Conservation (phyloP, 2,113 vertebrate genomes). For the Hypomesus transpacificus region DNA sequence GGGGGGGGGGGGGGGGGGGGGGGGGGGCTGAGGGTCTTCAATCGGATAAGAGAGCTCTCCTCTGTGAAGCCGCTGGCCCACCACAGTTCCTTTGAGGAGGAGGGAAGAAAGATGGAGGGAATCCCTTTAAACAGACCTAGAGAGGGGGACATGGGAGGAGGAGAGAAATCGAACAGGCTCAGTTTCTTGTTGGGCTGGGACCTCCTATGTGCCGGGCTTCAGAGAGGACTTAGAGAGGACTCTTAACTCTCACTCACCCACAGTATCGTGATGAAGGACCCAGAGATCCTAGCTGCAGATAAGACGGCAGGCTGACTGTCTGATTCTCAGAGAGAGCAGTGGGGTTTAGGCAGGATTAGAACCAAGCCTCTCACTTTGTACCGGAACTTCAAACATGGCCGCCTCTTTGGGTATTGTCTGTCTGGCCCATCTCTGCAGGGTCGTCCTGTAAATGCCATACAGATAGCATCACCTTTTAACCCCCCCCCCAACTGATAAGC, state of each 20-base stretch:
- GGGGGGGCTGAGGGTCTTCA: conserved; percentile 48
- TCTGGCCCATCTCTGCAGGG: neutral
- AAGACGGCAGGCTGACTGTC: neutral
- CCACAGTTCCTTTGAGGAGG: conserved; percentile 60
- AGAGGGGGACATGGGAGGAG: conserved; percentile 5
- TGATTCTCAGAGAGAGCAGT: conserved; percentile 41
- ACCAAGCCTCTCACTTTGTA: conserved; percentile 70
- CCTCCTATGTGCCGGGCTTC: neutral
- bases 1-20: conserved; percentile 34
- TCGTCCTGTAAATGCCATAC: conserved; percentile 73
- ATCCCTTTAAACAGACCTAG: conserved; percentile 49
- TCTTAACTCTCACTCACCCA: too few relatives aligned
- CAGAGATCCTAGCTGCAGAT: conserved; percentile 49
- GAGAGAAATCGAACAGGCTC: conserved; percentile 74
- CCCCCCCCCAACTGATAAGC: conserved; percentile 71
- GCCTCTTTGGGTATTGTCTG: conserved; percentile 56
- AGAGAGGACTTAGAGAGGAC: neutral
- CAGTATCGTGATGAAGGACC: too few relatives aligned
- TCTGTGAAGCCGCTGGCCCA: conserved; percentile 66
- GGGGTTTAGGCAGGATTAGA: conserved; percentile 57
- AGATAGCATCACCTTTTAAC: conserved; percentile 71
- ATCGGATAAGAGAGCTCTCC: conserved; percentile 64
- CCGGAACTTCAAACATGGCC: conserved; percentile 79
- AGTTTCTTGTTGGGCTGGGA: conserved; percentile 63
- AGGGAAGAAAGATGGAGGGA: conserved; percentile 51